Base-by-base conservation (phyloP, 2,888 invertebrate genomes). In the Brenthis ino region DNA sequence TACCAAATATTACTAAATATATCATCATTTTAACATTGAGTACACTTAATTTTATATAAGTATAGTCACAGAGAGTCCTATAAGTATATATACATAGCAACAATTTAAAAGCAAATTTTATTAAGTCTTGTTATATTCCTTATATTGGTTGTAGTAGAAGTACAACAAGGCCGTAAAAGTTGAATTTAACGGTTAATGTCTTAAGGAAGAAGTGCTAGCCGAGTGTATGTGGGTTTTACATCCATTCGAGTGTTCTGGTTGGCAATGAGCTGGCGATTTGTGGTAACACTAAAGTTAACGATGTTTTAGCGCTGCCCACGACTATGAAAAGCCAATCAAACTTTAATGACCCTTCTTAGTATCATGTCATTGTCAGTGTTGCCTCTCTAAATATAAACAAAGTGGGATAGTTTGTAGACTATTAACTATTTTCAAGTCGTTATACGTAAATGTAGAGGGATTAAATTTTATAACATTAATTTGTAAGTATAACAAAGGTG, bases 281-380 rank as follows among this genome's bases (percentile, higher is more conserved):
- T 82, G 82, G 84, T 77, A 71, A 80, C 81, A 84, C 79, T 88
- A 86, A 88, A 86, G 79, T 87, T 87, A 85, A 88, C 84, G 82
- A 80, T 79, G 77, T 82, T 80, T 81, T 83, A 82, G 83, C 78
- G 80, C 73, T 79, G 80, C 75, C 79, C 77, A 57, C 43, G 81
- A 82, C 85, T 86, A 87, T 88, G 88, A 89, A 86, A 87, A 86
- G 81, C 82, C 85, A 87, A 89, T 90, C 87, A 89, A 88, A 89
- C 79, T 87, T 87, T 88, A 87, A 87, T 84, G 83, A 74, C 80
- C 80, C 78, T 79, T 84, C 80, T 55, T 57, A 61, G 65, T 37
- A 61, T 33, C 28, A 60, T 67, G 53, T 58, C 11, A 14, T 64
- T 56, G 14, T 51, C 16, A 37, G 56, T 56, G 53, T 57, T 64